Percentiles rank a stretch among this genome's conserved stretches.
phyloP scores from a whole-genome alignment of 2,797 vertebrate species.

The Melanotaenia maccullochi region DNA sequence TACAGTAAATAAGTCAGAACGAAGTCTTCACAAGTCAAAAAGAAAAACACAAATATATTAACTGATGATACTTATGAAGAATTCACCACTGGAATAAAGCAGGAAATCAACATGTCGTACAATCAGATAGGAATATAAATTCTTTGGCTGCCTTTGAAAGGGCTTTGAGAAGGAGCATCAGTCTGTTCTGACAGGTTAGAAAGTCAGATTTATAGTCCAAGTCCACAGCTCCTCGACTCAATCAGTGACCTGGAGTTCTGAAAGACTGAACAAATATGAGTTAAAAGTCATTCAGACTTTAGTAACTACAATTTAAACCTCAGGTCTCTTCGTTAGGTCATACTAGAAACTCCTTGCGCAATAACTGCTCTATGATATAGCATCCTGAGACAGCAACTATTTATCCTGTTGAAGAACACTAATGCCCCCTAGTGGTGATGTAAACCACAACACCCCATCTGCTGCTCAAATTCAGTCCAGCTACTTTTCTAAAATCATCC shows the following conservation, averaged over 20 bases:
- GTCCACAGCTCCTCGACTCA: background rate
- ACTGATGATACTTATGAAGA: background rate
- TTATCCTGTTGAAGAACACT: slow-evolving; percentile 59
- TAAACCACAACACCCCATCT: background rate
- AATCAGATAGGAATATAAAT: background rate
- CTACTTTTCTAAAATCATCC: background rate
- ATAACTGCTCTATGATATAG: too few species aligned
- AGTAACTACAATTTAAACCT: background rate
- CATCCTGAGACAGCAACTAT: background rate
- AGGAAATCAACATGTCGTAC: background rate
- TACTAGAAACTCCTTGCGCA: background rate
- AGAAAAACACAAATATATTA: background rate
- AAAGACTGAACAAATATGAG: background rate
- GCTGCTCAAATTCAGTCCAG: background rate
- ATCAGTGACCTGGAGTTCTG: background rate
- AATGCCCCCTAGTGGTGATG: slow-evolving; percentile 87
- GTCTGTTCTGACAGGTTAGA: background rate
- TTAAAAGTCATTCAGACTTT: background rate
- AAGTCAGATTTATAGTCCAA: background rate
- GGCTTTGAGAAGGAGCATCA: slow-evolving; percentile 2
- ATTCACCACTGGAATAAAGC: background rate
- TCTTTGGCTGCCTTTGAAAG: background rate
- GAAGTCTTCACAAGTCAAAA: too few species aligned
- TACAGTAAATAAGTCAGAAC: background rate
- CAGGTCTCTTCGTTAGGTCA: background rate